These are phyloP conservation scores for Catocala fraxini DNA, from an alignment of 2,888 invertebrate species.

Conservation along the genomic window DNA sequence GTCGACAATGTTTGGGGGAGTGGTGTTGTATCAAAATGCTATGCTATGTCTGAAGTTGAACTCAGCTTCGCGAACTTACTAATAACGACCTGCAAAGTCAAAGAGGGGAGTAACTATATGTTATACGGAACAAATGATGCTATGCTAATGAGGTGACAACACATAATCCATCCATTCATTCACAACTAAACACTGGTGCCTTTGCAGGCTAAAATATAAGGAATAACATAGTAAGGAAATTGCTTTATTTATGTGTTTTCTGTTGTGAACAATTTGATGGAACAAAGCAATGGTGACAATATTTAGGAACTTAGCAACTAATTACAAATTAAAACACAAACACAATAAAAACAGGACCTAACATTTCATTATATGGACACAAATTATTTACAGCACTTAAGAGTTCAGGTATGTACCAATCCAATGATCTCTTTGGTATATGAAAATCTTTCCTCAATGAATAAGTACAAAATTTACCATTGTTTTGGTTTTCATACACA, in stretches of 20 bases:
- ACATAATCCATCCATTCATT: conserved; percentile 54
- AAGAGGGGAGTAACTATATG: conserved; percentile 82
- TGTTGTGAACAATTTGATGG: conserved; percentile 50
- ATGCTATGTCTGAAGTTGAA: conserved; percentile 71
- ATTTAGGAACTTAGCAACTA: conserved; percentile 45
- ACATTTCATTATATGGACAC: conserved; percentile 33
- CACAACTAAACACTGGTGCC: conserved; percentile 12
- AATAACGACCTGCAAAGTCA: conserved; percentile 88
- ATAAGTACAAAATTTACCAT: conserved; percentile 30
- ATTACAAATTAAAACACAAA: conserved; percentile 31
- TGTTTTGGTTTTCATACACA: conserved; percentile 8
- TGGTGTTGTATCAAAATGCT: conserved; percentile 75
- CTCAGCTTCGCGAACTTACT: conserved; percentile 82
- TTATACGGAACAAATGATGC: conserved; percentile 46
- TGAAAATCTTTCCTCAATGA: conserved; percentile 31
- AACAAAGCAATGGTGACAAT: conserved; percentile 45
- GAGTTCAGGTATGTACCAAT: conserved; percentile 12
- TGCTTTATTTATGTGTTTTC: background rate
- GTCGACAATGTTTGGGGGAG: conserved; percentile 66
- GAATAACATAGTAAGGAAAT: background rate
- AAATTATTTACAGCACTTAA: conserved; percentile 38
- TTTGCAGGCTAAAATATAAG: background rate
- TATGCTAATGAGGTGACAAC: conserved; percentile 42
- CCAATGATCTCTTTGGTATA: conserved; percentile 39
- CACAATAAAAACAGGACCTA: conserved; percentile 32